Evolutionary conservation across 2,113 vertebrate species (phyloP).

Genomic region (Athene cunicularia): DNA sequence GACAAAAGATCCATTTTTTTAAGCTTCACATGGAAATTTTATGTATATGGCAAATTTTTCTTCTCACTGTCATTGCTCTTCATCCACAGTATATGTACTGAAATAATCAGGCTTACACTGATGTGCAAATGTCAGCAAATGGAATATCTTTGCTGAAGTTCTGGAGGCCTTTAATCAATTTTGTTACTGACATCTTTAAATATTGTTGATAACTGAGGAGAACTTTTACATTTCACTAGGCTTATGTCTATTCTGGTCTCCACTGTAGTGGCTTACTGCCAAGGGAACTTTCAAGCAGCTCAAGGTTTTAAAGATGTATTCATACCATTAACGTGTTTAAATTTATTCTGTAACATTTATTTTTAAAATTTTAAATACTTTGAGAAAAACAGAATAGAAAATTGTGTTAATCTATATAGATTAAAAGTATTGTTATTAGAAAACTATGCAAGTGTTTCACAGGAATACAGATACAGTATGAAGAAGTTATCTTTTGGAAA

Average conservation of each 20-base stretch:
- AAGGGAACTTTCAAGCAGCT: background rate
- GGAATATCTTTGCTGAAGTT: background rate
- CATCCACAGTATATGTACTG: background rate
- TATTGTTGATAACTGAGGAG: background rate
- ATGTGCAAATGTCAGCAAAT: background rate
- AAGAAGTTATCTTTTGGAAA: background rate
- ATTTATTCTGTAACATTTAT: background rate
- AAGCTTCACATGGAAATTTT: background rate
- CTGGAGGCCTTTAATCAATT: background rate
- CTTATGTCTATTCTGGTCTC: background rate
- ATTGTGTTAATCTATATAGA: background rate
- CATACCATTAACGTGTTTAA: background rate
- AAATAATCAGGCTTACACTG: background rate
- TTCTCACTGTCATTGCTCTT: background rate
- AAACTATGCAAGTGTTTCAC: background rate
- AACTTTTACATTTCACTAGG: background rate
- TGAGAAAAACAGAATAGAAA: background rate
- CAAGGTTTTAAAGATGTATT: background rate
- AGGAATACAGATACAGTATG: background rate
- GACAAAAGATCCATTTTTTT: background rate
- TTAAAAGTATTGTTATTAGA: background rate
- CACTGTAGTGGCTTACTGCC: background rate
- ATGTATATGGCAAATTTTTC: background rate
- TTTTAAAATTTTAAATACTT: background rate
- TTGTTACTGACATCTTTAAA: background rate